Evolutionary conservation across 2,888 invertebrate species (phyloP).

Genomic region (Synanthedon myopaeformis): DNA sequence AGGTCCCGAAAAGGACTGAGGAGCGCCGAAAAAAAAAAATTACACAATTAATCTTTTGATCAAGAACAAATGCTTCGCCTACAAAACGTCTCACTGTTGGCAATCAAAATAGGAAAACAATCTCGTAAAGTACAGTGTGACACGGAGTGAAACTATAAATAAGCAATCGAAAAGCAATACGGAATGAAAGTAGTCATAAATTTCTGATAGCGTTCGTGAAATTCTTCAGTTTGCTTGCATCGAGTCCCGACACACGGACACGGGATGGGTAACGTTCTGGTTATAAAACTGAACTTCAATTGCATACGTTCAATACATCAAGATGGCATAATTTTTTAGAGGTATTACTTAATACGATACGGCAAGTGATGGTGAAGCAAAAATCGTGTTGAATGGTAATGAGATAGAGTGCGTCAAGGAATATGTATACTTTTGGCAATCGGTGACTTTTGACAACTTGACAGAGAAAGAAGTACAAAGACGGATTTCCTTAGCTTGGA

Average conservation of each 20-base stretch:
- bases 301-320: no score
- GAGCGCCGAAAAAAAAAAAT: neutral
- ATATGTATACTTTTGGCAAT: no score
- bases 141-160: constrained; percentile 16
- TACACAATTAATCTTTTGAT: neutral
- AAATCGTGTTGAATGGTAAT: no score
- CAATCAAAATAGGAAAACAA: neutral
- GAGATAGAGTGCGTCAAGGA: no score
- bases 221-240: constrained; percentile 21
- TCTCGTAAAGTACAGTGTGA: neutral
- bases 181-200: constrained; percentile 29
- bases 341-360: no score
- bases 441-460: no score
- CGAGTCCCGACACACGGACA: constrained; percentile 12
- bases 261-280: no score
- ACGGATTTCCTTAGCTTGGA: no score
- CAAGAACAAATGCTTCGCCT: neutral
- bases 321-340: no score
- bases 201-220: constrained; percentile 29
- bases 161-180: constrained; percentile 32
- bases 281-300: no score
- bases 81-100: neutral
- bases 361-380: no score
- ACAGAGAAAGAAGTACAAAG: no score
- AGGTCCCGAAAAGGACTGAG: neutral